Conservation (phyloP, 2,888 invertebrate genomes). For the Agrochola lychnidis region DNA sequence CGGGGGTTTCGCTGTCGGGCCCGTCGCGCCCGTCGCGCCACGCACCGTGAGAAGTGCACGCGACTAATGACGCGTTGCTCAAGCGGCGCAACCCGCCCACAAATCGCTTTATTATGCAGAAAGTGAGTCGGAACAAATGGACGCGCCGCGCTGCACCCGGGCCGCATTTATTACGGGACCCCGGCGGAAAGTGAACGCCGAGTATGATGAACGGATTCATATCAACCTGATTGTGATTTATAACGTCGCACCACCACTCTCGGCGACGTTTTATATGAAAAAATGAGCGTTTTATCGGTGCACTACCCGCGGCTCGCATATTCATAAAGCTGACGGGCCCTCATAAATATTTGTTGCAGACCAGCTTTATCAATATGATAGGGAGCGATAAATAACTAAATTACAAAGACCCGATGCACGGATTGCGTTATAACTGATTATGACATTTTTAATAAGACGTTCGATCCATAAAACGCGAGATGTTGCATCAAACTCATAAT, state of each 20-base stretch:
- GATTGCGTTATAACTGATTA: constrained; percentile 59
- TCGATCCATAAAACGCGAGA: constrained; percentile 43
- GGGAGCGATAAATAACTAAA: constrained; percentile 72
- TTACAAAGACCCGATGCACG: constrained; percentile 55
- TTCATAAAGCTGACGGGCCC: constrained; percentile 81
- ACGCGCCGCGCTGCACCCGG: constrained; percentile 66
- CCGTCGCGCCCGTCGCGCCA: constrained; percentile 74
- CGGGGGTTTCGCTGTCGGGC: constrained; percentile 74
- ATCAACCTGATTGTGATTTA: constrained; percentile 79
- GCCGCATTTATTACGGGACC: constrained; percentile 69
- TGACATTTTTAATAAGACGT: constrained; percentile 59
- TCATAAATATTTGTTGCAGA: constrained; percentile 80
- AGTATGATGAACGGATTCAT: constrained; percentile 69
- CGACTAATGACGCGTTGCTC: constrained; percentile 76
- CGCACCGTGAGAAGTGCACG: constrained; percentile 70
- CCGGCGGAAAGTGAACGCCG: constrained; percentile 74
- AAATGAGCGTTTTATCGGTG: constrained; percentile 83
- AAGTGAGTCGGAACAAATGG: constrained; percentile 79
- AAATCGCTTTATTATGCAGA: constrained; percentile 82
- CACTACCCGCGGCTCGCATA: constrained; percentile 80
- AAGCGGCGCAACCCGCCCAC: constrained; percentile 74
- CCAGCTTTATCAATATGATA: constrained; percentile 68
- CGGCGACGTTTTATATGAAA: constrained; percentile 68
- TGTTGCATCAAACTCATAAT: constrained; percentile 60
- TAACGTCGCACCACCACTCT: constrained; percentile 60